phyloP scores from a whole-genome alignment of 2,113 vertebrate genomes.

The Anas platyrhynchos region DNA sequence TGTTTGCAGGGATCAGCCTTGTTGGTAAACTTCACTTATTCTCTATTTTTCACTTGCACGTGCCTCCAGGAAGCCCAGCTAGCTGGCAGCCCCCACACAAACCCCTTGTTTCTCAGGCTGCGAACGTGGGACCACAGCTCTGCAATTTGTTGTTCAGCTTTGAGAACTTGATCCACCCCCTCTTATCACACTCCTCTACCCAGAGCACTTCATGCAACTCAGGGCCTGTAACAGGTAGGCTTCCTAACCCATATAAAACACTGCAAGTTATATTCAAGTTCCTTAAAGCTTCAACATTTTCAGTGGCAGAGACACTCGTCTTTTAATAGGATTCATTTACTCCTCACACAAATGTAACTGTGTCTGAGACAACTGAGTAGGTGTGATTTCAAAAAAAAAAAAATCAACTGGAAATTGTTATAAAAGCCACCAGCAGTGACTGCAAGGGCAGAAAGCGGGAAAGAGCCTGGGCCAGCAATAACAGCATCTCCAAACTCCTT shows the following conservation, averaged over 20 bases:
- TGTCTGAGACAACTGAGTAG: not conserved
- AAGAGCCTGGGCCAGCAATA: rapidly evolving
- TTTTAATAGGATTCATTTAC: not conserved
- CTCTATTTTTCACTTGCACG: rapidly evolving
- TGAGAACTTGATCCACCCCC: not conserved
- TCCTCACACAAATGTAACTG: not conserved
- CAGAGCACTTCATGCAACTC: not conserved
- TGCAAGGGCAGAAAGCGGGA: not conserved
- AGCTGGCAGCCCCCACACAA: not conserved
- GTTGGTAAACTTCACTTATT: not conserved
- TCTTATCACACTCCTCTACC: not conserved
- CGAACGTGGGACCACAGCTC: not conserved
- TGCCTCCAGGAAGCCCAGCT: rapidly evolving
- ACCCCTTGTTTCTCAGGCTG: not conserved
- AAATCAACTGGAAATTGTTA: not conserved
- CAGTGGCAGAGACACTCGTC: not conserved
- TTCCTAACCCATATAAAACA: not conserved
- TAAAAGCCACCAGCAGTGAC: not conserved
- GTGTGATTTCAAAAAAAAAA: not conserved
- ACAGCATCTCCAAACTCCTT: not conserved
- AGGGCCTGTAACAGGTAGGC: not conserved
- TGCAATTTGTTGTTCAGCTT: not conserved
- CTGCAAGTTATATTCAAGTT: not conserved
- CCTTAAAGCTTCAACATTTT: not conserved
- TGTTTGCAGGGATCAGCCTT: not conserved